Evolutionary conservation across 35 echinoderm and acorn worm species (phyloP), one percentile per base, ranked within the genome.

Genomic region (Chiridota heheva): DNA sequence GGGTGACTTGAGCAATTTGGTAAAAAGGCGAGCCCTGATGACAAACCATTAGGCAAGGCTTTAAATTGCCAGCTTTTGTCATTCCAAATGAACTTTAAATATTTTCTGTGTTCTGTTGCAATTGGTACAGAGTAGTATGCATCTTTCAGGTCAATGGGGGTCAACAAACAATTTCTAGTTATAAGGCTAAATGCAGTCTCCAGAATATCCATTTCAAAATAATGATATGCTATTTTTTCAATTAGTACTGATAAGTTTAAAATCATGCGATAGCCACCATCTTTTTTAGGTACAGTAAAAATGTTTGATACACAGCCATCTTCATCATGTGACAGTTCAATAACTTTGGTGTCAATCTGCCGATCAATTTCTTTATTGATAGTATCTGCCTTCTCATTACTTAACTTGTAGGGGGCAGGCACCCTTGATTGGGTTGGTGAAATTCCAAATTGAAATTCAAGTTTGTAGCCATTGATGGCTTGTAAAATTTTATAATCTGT

Each of bases 201-300:
- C 7, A 83, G 27, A 27, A 57, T 77, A 40, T 90, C 87, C 78
- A 90, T 83, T 66, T 83, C 77, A 44, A 77, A 90, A 82, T 89
- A 78, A 17, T 82, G 46, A 51, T 72, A 63, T 36, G 28, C 24
- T 35, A 82, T 71, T 4, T 55, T 45, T 71, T 88, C 63, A 69
- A 81, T 88, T 6, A 80, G 40, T 33, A 45, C 55, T 0, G 69
- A 76, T 2, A 86, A 28, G 37, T 86, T 40, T 24, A 84, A 47
- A 30, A 86, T 78, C 59, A 86, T 17, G 5, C 84, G 1, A 3
- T 53, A 47, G 7, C 69, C 70, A 0, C 84, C 84, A 47, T 63
- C 58, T 63, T 86, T 77, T 33, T 76, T 67, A 0, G 58, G 41
- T 51, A 58, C 35, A 3, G 51, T 77, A 43, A 46, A 45, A 39